A percentile compares a stretch with the other conserved stretches of the same genome.
These are phyloP conservation scores for Eumaeus atala DNA, from an alignment of 1,140 invertebrate species.

Conservation along the genomic window DNA sequence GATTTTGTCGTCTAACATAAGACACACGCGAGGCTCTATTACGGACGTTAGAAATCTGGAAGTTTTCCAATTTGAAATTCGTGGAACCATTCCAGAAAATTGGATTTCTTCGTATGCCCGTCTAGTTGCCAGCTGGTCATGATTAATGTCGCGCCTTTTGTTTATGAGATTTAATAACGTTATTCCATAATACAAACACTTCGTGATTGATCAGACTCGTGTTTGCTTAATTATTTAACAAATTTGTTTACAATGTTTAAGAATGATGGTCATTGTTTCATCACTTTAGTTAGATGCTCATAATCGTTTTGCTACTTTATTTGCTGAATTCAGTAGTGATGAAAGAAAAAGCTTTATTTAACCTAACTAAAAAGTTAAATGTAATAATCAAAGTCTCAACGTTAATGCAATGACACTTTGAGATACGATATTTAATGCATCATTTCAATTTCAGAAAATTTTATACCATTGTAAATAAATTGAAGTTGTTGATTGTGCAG, in stretches of 20 bases:
- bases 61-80: constrained; percentile 44
- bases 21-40: constrained; percentile 28
- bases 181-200: constrained; percentile 3
- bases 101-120: constrained; percentile 38
- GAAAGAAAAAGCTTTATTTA: no score
- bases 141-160: constrained; percentile 30
- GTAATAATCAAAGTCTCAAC: no score
- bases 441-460: no score
- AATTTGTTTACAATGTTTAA: neutral
- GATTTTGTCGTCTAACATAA: constrained; percentile 10
- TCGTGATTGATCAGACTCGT: constrained; percentile 1
- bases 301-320: no score
- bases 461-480: no score
- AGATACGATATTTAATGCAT: no score
- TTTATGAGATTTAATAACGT: constrained; percentile 23
- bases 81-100: constrained; percentile 42
- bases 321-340: no score
- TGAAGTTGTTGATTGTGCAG: no score
- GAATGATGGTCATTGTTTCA: neutral
- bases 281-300: neutral
- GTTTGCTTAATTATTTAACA: neutral
- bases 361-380: no score
- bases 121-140: constrained; percentile 34
- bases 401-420: no score
- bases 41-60: constrained; percentile 41